A percentile compares a stretch with the other conserved stretches of the same genome.
Conservation (phyloP, 1,140 invertebrate genomes). For the Elymnias hypermnestra region DNA sequence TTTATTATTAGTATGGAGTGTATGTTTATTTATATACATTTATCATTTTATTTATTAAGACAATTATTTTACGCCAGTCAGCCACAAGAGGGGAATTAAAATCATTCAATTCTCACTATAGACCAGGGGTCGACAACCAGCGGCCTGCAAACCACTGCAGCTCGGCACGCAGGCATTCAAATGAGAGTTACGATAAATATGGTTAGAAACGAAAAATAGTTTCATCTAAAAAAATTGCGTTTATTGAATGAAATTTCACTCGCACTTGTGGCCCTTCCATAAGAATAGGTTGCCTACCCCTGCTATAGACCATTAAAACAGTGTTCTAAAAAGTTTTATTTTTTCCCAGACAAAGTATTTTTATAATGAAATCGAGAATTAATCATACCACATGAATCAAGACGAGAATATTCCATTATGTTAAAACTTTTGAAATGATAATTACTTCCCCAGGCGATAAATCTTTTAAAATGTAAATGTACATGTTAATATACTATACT, state of each 20-base stretch:
- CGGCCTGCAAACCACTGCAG: too few species aligned
- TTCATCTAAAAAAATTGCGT: too few species aligned
- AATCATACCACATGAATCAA: too few species aligned
- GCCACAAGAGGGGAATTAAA: constrained; percentile 10
- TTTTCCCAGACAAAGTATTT: constrained; percentile 16
- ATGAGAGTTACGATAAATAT: too few species aligned
- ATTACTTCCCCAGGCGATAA: constrained; percentile 13
- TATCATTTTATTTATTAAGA: neutral
- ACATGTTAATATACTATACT: constrained; percentile 13
- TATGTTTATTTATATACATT: constrained; percentile 22
- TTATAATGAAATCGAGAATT: constrained; percentile 21
- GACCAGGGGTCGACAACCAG: too few species aligned
- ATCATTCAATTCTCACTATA: constrained; percentile 8
- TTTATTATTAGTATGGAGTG: constrained; percentile 33
- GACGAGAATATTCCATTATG: too few species aligned
- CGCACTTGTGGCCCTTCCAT: too few species aligned
- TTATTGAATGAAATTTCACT: too few species aligned
- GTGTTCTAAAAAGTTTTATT: constrained; percentile 3
- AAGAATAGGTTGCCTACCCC: too few species aligned
- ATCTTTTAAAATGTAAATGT: constrained; percentile 9
- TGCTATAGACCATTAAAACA: neutral
- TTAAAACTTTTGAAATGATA: too few species aligned
- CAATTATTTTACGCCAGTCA: constrained; percentile 12
- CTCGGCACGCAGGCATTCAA: too few species aligned
- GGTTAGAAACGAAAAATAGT: too few species aligned